phyloP scores from a whole-genome alignment of 2,113 vertebrate genomes.

The Muntiacus muntjak region DNA sequence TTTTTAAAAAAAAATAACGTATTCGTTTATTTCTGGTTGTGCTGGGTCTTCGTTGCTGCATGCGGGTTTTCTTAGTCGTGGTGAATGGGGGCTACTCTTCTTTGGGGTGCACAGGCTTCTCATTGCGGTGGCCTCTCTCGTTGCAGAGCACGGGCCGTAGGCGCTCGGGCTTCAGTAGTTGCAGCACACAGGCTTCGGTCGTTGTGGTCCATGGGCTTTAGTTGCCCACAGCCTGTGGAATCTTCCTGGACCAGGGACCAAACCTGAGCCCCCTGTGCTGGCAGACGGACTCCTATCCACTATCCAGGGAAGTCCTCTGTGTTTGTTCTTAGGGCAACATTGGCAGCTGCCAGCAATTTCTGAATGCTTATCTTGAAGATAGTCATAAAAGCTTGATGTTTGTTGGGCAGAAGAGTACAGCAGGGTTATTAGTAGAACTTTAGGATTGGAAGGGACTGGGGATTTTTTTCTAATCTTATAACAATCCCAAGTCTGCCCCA shows the following conservation, averaged over 20 bases:
- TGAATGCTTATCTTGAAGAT: not conserved
- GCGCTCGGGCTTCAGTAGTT: fast-evolving
- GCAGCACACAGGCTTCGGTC: not conserved
- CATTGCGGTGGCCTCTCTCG: not conserved
- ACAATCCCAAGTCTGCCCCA: not conserved
- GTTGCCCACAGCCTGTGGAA: not conserved
- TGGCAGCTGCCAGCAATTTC: not conserved
- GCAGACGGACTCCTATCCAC: not conserved
- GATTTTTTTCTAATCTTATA: not conserved
- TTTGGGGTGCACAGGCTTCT: not conserved
- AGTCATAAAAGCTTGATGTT: not conserved
- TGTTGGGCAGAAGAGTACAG: not conserved
- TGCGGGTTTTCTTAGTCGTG: not conserved
- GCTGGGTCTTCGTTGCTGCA: not conserved
- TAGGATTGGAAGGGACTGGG: not conserved
- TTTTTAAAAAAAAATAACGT: not conserved
- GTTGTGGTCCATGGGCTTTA: not conserved
- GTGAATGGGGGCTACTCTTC: not conserved
- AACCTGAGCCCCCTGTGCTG: not conserved
- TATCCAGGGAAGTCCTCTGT: not conserved
- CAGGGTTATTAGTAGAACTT: not conserved
- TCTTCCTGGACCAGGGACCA: not conserved
- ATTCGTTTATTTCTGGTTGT: not conserved
- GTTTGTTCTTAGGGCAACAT: not conserved
- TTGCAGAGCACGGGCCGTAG: not conserved